These are phyloP conservation scores for Megaceryle torquata DNA, from an alignment of 2,113 vertebrate genomes.

Conservation along the genomic window DNA sequence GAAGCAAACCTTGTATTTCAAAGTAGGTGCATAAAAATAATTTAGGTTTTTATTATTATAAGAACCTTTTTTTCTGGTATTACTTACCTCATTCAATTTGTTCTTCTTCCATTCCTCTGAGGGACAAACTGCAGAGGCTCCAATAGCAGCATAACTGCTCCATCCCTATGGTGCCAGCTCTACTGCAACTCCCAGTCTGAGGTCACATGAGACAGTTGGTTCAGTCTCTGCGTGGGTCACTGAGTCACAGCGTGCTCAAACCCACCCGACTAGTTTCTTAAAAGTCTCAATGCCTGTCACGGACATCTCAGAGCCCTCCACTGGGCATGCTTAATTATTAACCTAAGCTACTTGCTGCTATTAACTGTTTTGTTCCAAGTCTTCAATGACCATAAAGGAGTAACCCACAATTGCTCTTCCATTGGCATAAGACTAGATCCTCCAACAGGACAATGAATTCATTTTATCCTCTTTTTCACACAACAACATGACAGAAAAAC, in stretches of 20 bases:
- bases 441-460: not conserved
- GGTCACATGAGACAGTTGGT: not conserved
- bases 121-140: not conserved
- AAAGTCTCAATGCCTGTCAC: not conserved
- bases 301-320: slow-evolving; percentile 14
- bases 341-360: slow-evolving; percentile 37
- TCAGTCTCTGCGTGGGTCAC: not conserved
- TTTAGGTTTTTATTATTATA: not conserved
- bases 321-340: slow-evolving; percentile 74
- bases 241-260: not conserved
- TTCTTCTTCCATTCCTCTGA: not conserved
- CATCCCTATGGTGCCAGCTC: not conserved
- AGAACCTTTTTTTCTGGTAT: not conserved
- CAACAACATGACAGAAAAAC: not conserved
- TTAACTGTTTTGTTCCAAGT: slow-evolving; percentile 52
- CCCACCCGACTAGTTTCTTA: slow-evolving; percentile 53
- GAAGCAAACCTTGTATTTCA: not conserved
- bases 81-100: not conserved
- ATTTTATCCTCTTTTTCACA: not conserved
- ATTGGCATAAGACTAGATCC: not conserved
- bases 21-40: not conserved
- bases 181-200: not conserved
- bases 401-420: not conserved
- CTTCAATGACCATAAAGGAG: not conserved
- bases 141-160: rapidly evolving